A percentile compares a stretch with the other conserved stretches of the same genome.
Conservation (phyloP, 2,888 invertebrate species). For the Cerastis leucographa region DNA sequence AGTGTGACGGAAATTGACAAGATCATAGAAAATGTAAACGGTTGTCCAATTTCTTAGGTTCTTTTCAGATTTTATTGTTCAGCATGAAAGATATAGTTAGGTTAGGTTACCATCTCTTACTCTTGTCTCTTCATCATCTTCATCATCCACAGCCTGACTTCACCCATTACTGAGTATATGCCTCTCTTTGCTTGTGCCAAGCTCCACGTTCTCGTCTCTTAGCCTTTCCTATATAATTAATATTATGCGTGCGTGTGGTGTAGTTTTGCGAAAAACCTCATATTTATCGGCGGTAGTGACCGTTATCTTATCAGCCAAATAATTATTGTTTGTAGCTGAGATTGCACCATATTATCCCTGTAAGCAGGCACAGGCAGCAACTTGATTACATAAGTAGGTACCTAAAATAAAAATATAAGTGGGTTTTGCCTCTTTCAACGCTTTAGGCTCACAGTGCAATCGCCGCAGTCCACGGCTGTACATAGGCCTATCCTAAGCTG, state of each 20-base stretch:
- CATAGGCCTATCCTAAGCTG: neutral
- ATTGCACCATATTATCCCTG: neutral
- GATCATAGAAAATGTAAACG: neutral
- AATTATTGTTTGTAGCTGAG: neutral
- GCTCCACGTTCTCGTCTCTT: no score
- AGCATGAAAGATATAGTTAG: no score
- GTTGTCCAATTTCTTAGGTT: no score
- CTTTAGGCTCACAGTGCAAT: neutral
- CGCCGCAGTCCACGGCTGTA: neutral
- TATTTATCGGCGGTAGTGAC: neutral
- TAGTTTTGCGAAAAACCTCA: neutral
- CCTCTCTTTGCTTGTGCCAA: no score
- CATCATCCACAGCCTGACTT: no score
- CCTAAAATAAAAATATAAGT: neutral
- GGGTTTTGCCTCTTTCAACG: neutral
- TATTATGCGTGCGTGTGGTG: neutral
- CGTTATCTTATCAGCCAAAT: conserved; percentile 11
- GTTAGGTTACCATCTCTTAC: neutral
- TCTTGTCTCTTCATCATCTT: no score
- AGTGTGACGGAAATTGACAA: neutral
- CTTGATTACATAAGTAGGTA: neutral
- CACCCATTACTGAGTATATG: no score
- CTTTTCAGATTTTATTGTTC: no score
- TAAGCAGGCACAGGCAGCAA: neutral
- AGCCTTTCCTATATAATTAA: no score